phyloP scores from a whole-genome alignment of 2,113 vertebrate species.

The Thomomys bottae region DNA sequence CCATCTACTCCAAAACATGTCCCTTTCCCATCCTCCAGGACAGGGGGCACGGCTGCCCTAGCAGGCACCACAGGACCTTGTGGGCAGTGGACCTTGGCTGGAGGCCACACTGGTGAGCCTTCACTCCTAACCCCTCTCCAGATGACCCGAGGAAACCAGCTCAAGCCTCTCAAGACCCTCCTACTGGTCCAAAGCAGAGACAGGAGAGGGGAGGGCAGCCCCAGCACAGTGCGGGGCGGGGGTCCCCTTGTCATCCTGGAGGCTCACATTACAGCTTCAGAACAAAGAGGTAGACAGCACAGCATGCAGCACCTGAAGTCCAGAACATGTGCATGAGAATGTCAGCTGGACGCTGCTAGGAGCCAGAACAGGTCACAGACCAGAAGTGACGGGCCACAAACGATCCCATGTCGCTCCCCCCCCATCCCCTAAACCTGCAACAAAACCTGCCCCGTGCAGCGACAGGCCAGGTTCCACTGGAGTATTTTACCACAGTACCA shows the following conservation, averaged over 20 bases:
- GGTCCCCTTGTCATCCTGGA: neutral
- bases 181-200: too few species aligned
- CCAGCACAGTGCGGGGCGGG: too few species aligned
- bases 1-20: neutral
- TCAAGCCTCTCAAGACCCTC: neutral
- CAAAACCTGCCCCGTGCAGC: neutral
- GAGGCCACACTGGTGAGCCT: neutral
- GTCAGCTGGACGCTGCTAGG: neutral
- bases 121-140: too few species aligned
- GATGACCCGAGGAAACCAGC: neutral
- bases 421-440: too few species aligned
- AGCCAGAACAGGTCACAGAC: neutral
- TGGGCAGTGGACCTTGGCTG: too few species aligned
- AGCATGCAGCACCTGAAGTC: accelerated
- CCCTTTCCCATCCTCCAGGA: neutral
- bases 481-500: neutral
- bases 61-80: neutral
- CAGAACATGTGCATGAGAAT: accelerated
- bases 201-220: too few species aligned
- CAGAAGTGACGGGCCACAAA: too few species aligned
- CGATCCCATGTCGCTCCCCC: too few species aligned
- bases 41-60: neutral
- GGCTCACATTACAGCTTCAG: neutral
- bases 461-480: neutral
- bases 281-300: neutral